Base-by-base conservation (phyloP, 2,113 vertebrate genomes). In the Notarius quadriscutis region DNA sequence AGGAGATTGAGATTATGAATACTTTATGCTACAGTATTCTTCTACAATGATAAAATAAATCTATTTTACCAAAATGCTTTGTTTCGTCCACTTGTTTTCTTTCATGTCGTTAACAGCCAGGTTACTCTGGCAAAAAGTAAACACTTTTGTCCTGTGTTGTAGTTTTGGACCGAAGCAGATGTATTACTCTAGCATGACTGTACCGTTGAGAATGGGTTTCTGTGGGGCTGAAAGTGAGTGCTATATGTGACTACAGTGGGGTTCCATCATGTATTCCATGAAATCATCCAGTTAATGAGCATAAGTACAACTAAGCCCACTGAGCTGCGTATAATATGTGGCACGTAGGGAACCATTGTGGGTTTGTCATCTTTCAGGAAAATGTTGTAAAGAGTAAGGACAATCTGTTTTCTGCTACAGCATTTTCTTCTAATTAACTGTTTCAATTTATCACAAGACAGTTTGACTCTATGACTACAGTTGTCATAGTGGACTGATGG, bases 21-120 rank as follows among this genome's bases (percentile, higher is more conserved):
- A 77, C 48, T 77, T 77, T 65, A 25, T 51, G 58, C 41, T 84
- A 84, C 81, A 86, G 78, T 88, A 88, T 89, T 89, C 86, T 88
- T 83, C 84, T 83, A n/a, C 74, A n/a, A 57, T 89, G 80, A 88
- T 58, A 53, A 87, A 90, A 88, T 91, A 91, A 89, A 89, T 85
- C 48, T 86, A 87, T 86, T 89, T 87, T 87, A 67, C 74, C 84
- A 82, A 75, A 88, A 81, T 30, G 1, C 6, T 10, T 48, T 25
- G 50, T 63, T 17, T 74, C 81, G 79, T n/a, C 25, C 30, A 30
- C 15, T 65, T 27, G 0, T 12, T 85, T 57, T 14, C 17, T 86
- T 81, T 83, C 8, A 75, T 83, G 55, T n/a, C 58, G 60, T 30
- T 87, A 88, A 25, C 62, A 53, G 48, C 57, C 78, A 53, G 50